Evolutionary conservation across 2,113 vertebrate genomes (phyloP).

Genomic region (Pelodiscus sinensis): DNA sequence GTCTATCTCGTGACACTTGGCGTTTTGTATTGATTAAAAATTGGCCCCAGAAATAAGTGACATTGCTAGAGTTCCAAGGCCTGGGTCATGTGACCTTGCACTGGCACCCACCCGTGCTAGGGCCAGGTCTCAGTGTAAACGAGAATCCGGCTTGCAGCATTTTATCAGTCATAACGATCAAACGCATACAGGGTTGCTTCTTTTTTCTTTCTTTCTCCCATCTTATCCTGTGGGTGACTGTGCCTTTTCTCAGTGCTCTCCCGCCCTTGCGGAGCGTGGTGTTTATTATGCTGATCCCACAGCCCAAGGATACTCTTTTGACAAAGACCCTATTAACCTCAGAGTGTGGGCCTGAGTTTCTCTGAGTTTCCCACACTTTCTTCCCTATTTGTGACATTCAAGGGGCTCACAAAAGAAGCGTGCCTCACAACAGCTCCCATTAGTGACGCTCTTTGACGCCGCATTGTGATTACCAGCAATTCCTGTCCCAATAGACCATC

Average conservation of each 20-base stretch:
- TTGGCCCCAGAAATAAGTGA: background rate
- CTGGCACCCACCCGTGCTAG: rapidly evolving
- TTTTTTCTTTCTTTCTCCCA: background rate
- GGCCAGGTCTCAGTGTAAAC: rapidly evolving
- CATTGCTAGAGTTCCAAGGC: rapidly evolving
- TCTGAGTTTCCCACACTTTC: slow-evolving; percentile 90
- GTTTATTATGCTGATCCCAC: slow-evolving; percentile 73
- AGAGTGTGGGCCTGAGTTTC: slow-evolving; percentile 85
- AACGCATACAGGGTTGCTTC: background rate
- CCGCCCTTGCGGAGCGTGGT: slow-evolving; percentile 52
- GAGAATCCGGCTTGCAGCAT: background rate
- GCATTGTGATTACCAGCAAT: slow-evolving; percentile 76
- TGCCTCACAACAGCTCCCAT: slow-evolving; percentile 92
- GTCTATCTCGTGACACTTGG: background rate
- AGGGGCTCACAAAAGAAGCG: slow-evolving; percentile 87
- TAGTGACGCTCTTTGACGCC: slow-evolving; percentile 87
- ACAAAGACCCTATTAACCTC: slow-evolving; percentile 78
- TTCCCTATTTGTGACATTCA: slow-evolving; percentile 82
- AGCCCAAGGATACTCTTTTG: slow-evolving; percentile 55
- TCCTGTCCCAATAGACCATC: slow-evolving; percentile 82
- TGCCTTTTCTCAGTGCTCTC: slow-evolving; percentile 55
- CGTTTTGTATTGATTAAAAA: rapidly evolving
- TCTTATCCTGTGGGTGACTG: background rate
- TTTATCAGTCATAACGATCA: slow-evolving; percentile 53
- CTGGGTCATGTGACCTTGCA: background rate